A percentile compares a stretch with the other conserved stretches of the same genome.
Evolutionary conservation across 2,113 vertebrate genomes (phyloP).

Genomic region (Stigmatopora argus): DNA sequence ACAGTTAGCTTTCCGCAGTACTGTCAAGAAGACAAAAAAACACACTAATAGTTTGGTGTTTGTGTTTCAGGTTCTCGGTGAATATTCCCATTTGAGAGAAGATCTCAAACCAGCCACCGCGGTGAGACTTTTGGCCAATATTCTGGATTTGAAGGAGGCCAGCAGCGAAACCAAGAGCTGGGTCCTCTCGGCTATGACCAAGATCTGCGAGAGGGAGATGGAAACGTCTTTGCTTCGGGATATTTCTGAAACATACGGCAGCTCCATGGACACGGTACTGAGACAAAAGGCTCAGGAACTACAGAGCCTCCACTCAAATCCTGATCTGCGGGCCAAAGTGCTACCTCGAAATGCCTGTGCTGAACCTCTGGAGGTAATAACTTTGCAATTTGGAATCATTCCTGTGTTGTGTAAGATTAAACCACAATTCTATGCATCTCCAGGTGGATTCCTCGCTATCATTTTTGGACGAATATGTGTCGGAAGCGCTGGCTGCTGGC

Average conservation of each 20-base stretch:
- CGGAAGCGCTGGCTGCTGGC: slow-evolving; percentile 81
- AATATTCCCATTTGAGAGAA: slow-evolving; percentile 78
- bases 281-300: slow-evolving; percentile 86
- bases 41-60: background rate
- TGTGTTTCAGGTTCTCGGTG: slow-evolving; percentile 80
- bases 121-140: slow-evolving; percentile 69
- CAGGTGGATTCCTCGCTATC: slow-evolving; percentile 95
- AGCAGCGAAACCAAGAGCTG: slow-evolving; percentile 85
- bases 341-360: slow-evolving; percentile 67
- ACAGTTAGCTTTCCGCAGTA: background rate
- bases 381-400: background rate
- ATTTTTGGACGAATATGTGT: slow-evolving; percentile 93
- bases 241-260: slow-evolving; percentile 70
- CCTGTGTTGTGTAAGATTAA: background rate
- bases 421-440: slow-evolving; percentile 8
- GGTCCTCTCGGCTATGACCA: slow-evolving; percentile 83
- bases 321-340: slow-evolving; percentile 70
- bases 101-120: slow-evolving; percentile 71
- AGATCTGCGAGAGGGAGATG: slow-evolving; percentile 67
- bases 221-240: slow-evolving; percentile 60
- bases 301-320: slow-evolving; percentile 75
- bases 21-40: background rate
- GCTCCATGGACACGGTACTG: slow-evolving; percentile 81
- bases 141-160: slow-evolving; percentile 72
- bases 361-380: slow-evolving; percentile 53